Evolutionary conservation across 2,888 invertebrate species (phyloP).

Genomic region (Cephonodes hylas): DNA sequence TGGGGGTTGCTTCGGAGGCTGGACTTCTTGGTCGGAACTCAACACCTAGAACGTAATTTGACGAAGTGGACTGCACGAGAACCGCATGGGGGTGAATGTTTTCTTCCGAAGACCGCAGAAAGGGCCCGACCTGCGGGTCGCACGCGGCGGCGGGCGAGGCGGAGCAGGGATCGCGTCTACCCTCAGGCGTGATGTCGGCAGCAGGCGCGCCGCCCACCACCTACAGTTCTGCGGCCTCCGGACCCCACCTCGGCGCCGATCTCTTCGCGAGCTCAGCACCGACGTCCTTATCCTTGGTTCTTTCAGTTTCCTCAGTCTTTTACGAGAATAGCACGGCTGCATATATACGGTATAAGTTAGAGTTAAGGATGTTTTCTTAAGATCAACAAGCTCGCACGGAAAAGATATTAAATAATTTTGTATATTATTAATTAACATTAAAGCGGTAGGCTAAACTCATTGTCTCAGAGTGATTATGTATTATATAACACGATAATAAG

Average conservation of each 20-base stretch:
- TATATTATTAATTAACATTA: no score
- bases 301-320: background rate
- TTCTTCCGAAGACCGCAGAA: slow-evolving; percentile 3
- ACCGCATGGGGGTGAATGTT: background rate
- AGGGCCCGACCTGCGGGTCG: background rate
- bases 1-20: background rate
- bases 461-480: no score
- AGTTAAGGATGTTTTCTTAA: no score
- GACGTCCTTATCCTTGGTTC: background rate
- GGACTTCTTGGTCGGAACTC: background rate
- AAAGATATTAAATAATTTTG: no score
- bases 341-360: background rate
- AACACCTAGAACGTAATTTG: background rate
- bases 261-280: background rate
- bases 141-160: background rate
- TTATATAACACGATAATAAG: no score
- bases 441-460: no score
- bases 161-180: background rate
- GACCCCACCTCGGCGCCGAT: background rate
- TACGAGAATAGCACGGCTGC: background rate
- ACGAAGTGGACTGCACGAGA: background rate
- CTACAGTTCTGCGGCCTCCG: slow-evolving; percentile 6
- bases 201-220: background rate
- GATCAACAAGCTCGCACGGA: no score
- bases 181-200: background rate